Base-by-base conservation (phyloP, 2,797 vertebrate species). In the Phrynocephalus vlangalii region DNA sequence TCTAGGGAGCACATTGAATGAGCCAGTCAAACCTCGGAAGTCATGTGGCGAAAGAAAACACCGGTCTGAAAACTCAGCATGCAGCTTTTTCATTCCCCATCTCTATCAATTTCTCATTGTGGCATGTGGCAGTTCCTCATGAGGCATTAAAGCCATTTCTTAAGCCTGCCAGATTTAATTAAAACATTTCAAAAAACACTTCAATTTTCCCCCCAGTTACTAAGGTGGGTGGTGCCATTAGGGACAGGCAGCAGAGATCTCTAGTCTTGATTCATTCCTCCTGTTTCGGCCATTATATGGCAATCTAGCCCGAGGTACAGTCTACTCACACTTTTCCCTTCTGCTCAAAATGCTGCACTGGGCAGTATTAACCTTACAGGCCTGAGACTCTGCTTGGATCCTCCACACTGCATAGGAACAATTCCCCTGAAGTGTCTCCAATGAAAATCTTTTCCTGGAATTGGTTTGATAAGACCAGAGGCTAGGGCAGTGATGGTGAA, bases 41-140 rank as follows among this genome's bases (percentile, higher is more conserved):
- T 93, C 94, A 90, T 91, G 87, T 68, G 85, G 87, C 88, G 91
- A 92, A 93, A 94, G 85, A 95, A 92, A 94, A 93, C 86, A 90
- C 86, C 86, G 86, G 92, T 91, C 91, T 93, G 94, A 91, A 83
- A 67, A 89, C 81, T 89, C 87, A 72, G 92, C 90, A 85, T 73
- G 83, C 70, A 92, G 70, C 30, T 44, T 56, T 92, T 92, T 92
- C 87, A 87, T 95, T 92, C 93, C 90, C 4, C 86, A 89, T 88
- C 82, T 83, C 89, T 93, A 84, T 92, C 84, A 90, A 90, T 93
- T 90, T 93, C 5, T 10, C 79, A 50, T 28, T 94, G 79, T 63
- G 52, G 73, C 38, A 48, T 76, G 73, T 16, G 56, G 68, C 33
- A 72, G 79, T 80, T 78, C 86, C 87, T n/a, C 75, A 88, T 50